Conservation (phyloP, 2,113 vertebrate genomes). For the Ctenodactylus gundi region DNA sequence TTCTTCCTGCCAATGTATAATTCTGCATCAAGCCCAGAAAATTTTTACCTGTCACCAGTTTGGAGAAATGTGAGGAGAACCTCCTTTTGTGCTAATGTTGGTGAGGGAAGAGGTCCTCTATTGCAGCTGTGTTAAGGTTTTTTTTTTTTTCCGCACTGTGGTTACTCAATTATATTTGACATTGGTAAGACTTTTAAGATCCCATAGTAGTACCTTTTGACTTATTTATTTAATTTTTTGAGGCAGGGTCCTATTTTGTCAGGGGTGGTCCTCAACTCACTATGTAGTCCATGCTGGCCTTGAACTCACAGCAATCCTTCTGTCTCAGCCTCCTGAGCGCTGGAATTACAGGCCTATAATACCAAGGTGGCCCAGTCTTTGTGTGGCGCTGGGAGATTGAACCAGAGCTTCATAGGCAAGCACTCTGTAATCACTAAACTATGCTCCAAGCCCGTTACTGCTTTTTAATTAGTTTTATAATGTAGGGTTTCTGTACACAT, state of each 20-base stretch:
- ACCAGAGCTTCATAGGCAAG: too few species aligned
- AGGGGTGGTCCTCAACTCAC: too few species aligned
- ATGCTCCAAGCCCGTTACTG: too few species aligned
- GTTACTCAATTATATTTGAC: conserved; percentile 27
- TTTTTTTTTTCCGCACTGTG: background rate
- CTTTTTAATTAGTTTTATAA: background rate
- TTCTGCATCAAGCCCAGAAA: background rate
- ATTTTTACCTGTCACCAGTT: background rate
- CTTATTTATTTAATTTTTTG: background rate
- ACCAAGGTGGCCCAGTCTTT: too few species aligned
- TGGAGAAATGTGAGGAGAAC: background rate
- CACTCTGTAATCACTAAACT: too few species aligned
- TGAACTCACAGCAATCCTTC: too few species aligned
- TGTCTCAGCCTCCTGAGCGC: too few species aligned
- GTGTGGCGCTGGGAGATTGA: too few species aligned
- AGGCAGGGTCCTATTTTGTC: too few species aligned
- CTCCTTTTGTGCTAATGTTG: background rate
- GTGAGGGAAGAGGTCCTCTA: background rate
- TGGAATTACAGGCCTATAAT: too few species aligned
- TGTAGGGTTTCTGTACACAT: background rate
- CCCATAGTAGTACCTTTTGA: background rate
- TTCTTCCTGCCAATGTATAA: background rate
- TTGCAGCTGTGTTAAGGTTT: background rate
- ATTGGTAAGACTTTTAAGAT: conserved; percentile 48
- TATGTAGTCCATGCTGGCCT: too few species aligned